Evolutionary conservation across 2,888 invertebrate species (phyloP).

Genomic region (Opisthograptis luteolata): DNA sequence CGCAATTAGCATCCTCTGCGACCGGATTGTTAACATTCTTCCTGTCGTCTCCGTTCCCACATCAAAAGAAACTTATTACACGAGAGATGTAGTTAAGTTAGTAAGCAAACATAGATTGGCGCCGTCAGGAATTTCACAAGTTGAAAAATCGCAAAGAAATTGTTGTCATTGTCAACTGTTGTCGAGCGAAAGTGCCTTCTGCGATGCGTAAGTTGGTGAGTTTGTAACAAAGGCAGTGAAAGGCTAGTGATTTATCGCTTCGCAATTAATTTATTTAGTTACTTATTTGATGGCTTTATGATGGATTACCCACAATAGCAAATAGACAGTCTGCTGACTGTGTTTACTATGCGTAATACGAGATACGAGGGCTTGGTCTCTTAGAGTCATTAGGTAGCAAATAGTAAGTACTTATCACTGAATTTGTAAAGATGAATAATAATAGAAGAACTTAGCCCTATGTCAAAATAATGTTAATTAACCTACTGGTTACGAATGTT

Average conservation of each 20-base stretch:
- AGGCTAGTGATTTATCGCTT: slow-evolving; percentile 34
- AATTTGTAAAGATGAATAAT: no score
- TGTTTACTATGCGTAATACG: no score
- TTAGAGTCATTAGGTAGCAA: no score
- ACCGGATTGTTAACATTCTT: slow-evolving; percentile 70
- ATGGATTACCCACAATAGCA: slow-evolving; percentile 16
- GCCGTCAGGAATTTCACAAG: slow-evolving; percentile 36
- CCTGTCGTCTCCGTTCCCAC: slow-evolving; percentile 62
- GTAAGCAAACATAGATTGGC: slow-evolving; percentile 34
- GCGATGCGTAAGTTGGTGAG: slow-evolving; percentile 24
- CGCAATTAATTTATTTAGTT: slow-evolving; percentile 21
- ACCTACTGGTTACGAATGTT: no score
- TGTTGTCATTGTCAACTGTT: slow-evolving; percentile 16
- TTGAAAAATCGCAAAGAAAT: slow-evolving; percentile 30
- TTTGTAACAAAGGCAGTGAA: slow-evolving; percentile 37
- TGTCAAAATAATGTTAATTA: no score
- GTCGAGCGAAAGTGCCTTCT: slow-evolving; percentile 35
- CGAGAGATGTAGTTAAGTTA: slow-evolving; percentile 17
- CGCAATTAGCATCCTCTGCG: slow-evolving; percentile 69
- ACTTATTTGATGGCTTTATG: slow-evolving; percentile 25
- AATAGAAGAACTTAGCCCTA: no score
- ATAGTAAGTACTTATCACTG: no score
- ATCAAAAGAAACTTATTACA: slow-evolving; percentile 50
- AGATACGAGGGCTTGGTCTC: no score
- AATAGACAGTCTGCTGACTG: slow-evolving; percentile 4